These are phyloP conservation scores for Dicycla oo DNA, from an alignment of 2,888 invertebrate genomes.

Conservation along the genomic window DNA sequence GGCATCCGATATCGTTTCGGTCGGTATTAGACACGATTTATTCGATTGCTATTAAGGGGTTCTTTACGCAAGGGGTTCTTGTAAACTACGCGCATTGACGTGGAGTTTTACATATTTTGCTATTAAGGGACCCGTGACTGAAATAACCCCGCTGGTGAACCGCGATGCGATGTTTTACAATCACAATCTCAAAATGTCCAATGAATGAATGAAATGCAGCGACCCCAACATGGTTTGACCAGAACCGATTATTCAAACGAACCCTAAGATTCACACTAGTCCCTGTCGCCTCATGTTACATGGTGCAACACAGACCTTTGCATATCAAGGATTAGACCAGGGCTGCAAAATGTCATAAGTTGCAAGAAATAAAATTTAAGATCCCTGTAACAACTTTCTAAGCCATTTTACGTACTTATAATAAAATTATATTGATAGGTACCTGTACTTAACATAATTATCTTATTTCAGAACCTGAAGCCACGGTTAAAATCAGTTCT, in stretches of 20 bases:
- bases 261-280: too few species aligned
- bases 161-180: background rate
- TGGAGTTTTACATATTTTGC: too few species aligned
- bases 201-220: too few species aligned
- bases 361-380: background rate
- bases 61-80: too few species aligned
- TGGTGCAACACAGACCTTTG: too few species aligned
- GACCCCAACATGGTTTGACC: too few species aligned
- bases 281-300: too few species aligned
- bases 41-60: background rate
- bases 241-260: too few species aligned
- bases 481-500: slow-evolving; percentile 79
- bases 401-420: background rate
- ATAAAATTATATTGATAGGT: background rate
- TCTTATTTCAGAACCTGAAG: slow-evolving; percentile 75
- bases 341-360: background rate
- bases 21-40: background rate
- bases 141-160: background rate
- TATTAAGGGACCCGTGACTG: too few species aligned
- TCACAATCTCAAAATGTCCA: background rate
- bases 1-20: slow-evolving; percentile 10
- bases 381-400: background rate
- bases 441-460: background rate
- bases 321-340: too few species aligned
- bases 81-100: too few species aligned